Evolutionary conservation across 1,140 invertebrate genomes (phyloP).

Genomic region (Linepithema humile): DNA sequence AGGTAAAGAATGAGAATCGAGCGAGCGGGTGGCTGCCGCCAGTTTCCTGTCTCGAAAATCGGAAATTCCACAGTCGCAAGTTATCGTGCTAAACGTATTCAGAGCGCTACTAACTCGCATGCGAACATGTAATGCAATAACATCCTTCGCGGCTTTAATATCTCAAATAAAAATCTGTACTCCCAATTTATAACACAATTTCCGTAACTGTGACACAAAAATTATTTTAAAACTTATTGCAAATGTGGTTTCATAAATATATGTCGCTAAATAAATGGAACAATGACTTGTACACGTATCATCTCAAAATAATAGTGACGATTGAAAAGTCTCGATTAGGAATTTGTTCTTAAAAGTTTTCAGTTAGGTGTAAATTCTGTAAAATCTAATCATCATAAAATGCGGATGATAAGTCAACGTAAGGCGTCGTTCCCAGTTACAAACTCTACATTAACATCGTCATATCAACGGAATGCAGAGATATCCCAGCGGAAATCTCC

Average conservation of each 20-base stretch:
- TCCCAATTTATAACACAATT: no score
- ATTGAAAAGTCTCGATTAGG: no score
- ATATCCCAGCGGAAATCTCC: not conserved
- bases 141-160: no score
- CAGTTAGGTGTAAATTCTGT: not conserved
- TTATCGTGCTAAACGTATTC: not conserved
- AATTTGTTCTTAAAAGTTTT: not conserved
- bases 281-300: no score
- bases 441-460: no score
- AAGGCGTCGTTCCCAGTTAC: not conserved
- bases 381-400: not conserved
- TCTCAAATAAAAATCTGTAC: no score
- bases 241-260: no score
- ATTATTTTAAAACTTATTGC: no score
- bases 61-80: not conserved
- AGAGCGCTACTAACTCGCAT: not conserved
- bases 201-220: no score
- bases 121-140: not conserved
- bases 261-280: no score
- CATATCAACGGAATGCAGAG: not conserved
- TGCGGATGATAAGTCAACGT: not conserved
- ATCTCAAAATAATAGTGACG: not conserved
- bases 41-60: no score
- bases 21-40: not conserved
- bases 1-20: constrained; percentile 12